These are phyloP conservation scores for Cuculus canorus DNA, from an alignment of 2,797 vertebrate species.

Conservation along the genomic window DNA sequence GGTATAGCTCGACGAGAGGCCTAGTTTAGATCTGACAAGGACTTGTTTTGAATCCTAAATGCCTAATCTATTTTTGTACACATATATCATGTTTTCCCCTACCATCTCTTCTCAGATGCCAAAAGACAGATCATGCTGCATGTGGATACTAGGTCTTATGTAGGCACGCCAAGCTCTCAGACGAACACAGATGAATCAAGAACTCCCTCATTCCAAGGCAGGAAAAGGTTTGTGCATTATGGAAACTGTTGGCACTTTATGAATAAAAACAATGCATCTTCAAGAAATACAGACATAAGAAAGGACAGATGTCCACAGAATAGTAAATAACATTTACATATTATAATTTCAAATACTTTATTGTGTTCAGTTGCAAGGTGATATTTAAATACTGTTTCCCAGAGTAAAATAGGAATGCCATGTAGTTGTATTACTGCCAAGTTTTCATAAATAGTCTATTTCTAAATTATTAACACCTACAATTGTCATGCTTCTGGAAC, in stretches of 20 bases:
- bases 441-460: background rate
- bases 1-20: background rate
- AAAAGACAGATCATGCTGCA: background rate
- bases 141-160: background rate
- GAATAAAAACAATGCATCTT: background rate
- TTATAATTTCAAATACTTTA: background rate
- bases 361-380: background rate
- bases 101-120: background rate
- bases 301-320: background rate
- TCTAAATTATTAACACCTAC: slow-evolving; percentile 1
- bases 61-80: slow-evolving; percentile 1
- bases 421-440: background rate
- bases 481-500: slow-evolving; percentile 17
- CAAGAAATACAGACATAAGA: background rate
- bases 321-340: background rate
- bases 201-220: background rate
- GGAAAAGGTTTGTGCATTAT: background rate
- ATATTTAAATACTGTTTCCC: background rate
- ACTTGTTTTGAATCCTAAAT: background rate
- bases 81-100: slow-evolving; percentile 16
- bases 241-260: background rate
- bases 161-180: background rate
- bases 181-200: background rate
- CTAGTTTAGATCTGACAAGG: background rate
- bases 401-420: background rate